These are phyloP conservation scores for Arvicola amphibius DNA, from an alignment of 2,797 vertebrate species.

Conservation along the genomic window DNA sequence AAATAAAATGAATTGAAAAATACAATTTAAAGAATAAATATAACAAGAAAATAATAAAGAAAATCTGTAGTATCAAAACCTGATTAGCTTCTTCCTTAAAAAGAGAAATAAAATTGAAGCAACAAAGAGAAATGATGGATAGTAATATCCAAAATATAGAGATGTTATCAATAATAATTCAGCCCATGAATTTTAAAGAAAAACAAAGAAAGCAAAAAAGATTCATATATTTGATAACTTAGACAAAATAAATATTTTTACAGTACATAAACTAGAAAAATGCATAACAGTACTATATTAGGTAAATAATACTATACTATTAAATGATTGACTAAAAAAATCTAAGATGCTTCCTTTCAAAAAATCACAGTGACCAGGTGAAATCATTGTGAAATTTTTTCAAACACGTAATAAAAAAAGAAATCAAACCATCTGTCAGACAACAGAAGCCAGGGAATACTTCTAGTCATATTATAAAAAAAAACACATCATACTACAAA, in stretches of 20 bases:
- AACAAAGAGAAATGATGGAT: neutral
- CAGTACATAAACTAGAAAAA: neutral
- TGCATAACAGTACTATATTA: neutral
- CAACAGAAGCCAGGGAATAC: neutral
- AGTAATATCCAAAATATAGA: neutral
- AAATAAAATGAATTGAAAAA: neutral
- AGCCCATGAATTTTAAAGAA: neutral
- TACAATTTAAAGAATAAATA: neutral
- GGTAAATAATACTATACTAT: neutral
- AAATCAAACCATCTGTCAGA: neutral
- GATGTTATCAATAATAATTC: neutral
- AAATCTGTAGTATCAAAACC: neutral
- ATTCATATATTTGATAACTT: neutral
- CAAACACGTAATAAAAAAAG: neutral
- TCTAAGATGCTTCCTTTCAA: neutral
- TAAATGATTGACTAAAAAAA: neutral
- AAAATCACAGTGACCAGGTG: too few relatives aligned
- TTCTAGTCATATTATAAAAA: too few relatives aligned
- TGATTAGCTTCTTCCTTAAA: neutral
- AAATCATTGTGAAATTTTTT: neutral
- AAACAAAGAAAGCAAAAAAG: neutral
- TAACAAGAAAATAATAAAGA: neutral
- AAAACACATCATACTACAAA: rapidly evolving
- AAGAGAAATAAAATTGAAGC: neutral
- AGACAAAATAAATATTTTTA: neutral